phyloP scores from a whole-genome alignment of 2,797 vertebrate genomes.

The Tapera naevia region DNA sequence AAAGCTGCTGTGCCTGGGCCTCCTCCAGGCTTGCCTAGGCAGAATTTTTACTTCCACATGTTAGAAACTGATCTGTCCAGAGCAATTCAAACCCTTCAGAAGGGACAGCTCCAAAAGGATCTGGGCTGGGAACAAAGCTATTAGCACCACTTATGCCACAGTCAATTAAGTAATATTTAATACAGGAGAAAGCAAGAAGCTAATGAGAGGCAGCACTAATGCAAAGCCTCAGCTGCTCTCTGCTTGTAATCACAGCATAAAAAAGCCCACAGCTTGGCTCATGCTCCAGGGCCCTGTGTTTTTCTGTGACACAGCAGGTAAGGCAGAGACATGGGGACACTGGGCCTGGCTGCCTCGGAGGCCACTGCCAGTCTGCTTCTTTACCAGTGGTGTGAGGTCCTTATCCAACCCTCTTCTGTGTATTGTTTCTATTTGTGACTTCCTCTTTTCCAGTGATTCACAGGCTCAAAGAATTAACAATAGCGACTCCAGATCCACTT shows the following conservation, averaged over 20 bases:
- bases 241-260: background rate
- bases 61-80: fast-evolving
- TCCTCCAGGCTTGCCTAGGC: background rate
- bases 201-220: conserved; percentile 44
- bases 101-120: background rate
- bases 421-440: background rate
- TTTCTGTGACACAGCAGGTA: background rate
- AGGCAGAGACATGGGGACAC: background rate
- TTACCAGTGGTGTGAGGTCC: background rate
- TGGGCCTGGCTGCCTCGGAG: background rate
- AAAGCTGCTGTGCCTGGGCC: too few relatives aligned
- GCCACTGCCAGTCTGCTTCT: background rate
- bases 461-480: conserved; percentile 32
- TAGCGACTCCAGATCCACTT: conserved; percentile 31
- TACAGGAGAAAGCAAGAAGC: conserved; percentile 36
- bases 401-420: background rate
- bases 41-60: background rate
- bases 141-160: background rate
- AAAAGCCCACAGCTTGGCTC: background rate
- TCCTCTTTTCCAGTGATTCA: conserved; percentile 16
- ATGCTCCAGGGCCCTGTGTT: fast-evolving
- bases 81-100: background rate
- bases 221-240: conserved; percentile 23
- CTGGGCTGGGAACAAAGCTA: background rate
- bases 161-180: conserved; percentile 51